Percentiles rank a stretch among this genome's conserved stretches.
phyloP scores from a whole-genome alignment of 2,797 vertebrate species.

The Sebastes hopkinsi region DNA sequence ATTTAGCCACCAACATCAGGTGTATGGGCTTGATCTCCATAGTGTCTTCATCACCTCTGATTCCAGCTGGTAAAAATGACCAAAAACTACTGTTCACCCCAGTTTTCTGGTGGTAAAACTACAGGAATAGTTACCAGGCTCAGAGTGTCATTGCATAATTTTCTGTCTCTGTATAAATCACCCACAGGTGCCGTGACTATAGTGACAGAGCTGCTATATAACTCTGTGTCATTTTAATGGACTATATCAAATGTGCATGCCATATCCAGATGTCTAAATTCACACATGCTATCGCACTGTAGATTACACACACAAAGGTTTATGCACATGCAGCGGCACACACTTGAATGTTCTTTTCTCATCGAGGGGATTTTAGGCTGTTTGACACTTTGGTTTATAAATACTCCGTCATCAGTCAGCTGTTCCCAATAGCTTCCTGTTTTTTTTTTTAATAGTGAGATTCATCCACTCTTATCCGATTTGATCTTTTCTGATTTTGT shows the following conservation, averaged over 20 bases:
- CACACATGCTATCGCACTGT: not conserved
- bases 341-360: not conserved
- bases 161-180: constrained; percentile 4
- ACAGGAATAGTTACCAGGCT: not conserved
- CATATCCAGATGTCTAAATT: constrained; percentile 26
- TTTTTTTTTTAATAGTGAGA: not conserved
- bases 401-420: not conserved
- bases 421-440: not conserved
- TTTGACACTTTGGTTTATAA: not conserved
- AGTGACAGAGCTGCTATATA: not conserved
- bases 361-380: not conserved
- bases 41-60: not conserved
- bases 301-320: not conserved
- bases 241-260: not conserved
- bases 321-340: not conserved
- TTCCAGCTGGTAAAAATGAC: not conserved
- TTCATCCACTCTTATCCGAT: not conserved
- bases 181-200: constrained; percentile 13
- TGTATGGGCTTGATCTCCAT: not conserved
- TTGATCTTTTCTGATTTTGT: not conserved
- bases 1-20: not conserved
- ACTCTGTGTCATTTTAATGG: constrained; percentile 26
- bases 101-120: not conserved
- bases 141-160: not conserved
- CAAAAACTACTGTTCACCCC: not conserved